Evolutionary conservation across 2,888 invertebrate genomes (phyloP), one percentile per base, ranked within the genome.

Genomic region (Drosophila buzzatii): DNA sequence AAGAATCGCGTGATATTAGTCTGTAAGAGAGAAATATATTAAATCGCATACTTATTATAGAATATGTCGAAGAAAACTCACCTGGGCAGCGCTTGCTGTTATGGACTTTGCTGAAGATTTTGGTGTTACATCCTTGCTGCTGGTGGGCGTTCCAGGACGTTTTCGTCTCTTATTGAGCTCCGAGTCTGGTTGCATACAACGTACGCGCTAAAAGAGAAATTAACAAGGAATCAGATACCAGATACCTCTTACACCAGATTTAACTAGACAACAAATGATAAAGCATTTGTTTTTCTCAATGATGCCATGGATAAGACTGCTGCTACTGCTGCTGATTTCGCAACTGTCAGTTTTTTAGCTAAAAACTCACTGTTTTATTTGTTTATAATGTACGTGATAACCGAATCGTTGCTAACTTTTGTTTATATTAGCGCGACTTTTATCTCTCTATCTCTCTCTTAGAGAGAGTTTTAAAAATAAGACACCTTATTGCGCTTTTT

Each of bases 161-260:
- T 78, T 80, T 12, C 85, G 87, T 62, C 90, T 82, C 55, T 85
- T 91, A 58, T 85, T 89, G 53, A 87, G 84, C 63, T 93, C 93
- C 1, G 91, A 90, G 58, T 91, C 91, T 10, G 92, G 91, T 78
- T 92, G 92, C 89, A 93, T 92, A 58, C 87, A 91, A 74, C 92
- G 93, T 53, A 91, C 86, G 39, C 92, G 92, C 93, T 93, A 68
- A 2, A 51, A 63, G 49, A 68, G 9, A 8, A 59, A 41, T 56
- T 52, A 58, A 44, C 18, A 56, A 31, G 8, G 35, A 27, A 33
- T 37, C 42, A 58, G 33, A 41, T 37, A 39, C 55, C 56, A 52
- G 55, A 59, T 27, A 27, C 5, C 5, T 27, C 27, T n/a, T n/a
- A 27, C 4, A 18, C 31, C 8, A 35, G 20, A 35, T 51, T 35